Base-by-base conservation (phyloP, 2,797 vertebrate genomes). In the Rhinichthys osculus region DNA sequence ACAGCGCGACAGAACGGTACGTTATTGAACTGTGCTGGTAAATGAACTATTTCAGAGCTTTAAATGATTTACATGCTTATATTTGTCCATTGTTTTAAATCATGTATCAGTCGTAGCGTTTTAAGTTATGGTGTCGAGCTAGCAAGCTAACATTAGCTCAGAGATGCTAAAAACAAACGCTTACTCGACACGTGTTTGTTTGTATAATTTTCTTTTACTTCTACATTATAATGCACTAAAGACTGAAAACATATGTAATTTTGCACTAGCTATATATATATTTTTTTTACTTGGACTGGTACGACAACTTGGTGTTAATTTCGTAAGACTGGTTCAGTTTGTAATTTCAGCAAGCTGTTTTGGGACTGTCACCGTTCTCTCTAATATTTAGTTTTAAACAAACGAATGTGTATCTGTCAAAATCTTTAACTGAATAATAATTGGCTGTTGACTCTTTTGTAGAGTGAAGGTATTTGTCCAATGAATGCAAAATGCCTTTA, bases 81-180 rank as follows among this genome's bases (percentile, higher is more conserved):
- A 14, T 16, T 54, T 21, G 1, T 69, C 0, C 17, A 35, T 69
- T 52, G 14, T 5, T 42, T 62, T 16, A 13, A 38, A 3, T 8
- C 4, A 19, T 23, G 14, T 81, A 33, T 67, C 40, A 23, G 30
- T 69, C 11, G 44, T 35, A 23, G 30, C 30, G 11, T 38, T 33
- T 67, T 23, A 50, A 30, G 67, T 6, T 16, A 82, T 38, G 44
- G 27, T 59, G 33, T 42, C 38, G 38, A 33, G 30, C 52, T 57
- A 27, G 21, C 67, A 71, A 38, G 83, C 67, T 72, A 85, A 50
- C 67, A 38, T 78, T 85, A 85, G 84, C 84, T 54, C 10, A 38
- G 50, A n/a, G 66, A 80, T 85, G 84, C 84, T 85, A 85, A 72
- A 79, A 79, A 85, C 67, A 80, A 80, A 47, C 54, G 42, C 54